Conservation (phyloP, 2,113 vertebrate species). For the Sinocyclocheilus anophthalmus region DNA sequence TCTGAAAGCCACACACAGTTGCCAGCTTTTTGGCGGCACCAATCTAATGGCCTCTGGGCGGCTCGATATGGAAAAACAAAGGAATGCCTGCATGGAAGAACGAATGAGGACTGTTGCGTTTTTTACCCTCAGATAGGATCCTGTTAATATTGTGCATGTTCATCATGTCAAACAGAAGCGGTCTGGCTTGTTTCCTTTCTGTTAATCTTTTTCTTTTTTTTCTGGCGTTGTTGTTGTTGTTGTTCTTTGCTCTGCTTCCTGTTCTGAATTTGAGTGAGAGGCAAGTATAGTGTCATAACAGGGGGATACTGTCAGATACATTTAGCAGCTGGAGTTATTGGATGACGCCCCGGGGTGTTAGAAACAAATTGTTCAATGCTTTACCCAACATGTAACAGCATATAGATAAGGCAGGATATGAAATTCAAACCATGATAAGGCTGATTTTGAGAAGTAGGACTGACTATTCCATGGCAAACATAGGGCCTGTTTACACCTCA, state of each 20-base stretch:
- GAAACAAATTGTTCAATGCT: conserved; percentile 43
- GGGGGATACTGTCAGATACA: conserved; percentile 54
- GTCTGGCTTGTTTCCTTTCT: background rate
- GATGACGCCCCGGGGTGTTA: conserved; percentile 41
- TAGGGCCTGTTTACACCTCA: too few species aligned
- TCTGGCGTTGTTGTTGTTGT: background rate
- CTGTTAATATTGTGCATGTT: conserved; percentile 23
- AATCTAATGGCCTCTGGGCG: conserved; percentile 34
- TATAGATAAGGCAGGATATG: conserved; percentile 10
- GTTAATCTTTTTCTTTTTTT: background rate
- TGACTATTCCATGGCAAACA: background rate
- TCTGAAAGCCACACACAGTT: conserved; percentile 42
- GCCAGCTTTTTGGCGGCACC: conserved; percentile 20
- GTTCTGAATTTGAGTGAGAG: conserved; percentile 49
- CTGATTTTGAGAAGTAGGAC: conserved; percentile 22
- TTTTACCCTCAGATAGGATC: background rate
- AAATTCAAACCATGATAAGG: conserved; percentile 22
- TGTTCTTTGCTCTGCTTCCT: conserved; percentile 31
- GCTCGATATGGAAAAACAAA: conserved; percentile 34
- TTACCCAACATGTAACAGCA: conserved; percentile 37
- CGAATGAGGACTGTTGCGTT: background rate
- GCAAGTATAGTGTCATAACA: conserved; percentile 42
- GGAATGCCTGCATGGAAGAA: conserved; percentile 18
- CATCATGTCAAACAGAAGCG: conserved; percentile 2
- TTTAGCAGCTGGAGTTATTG: conserved; percentile 54